Percentiles rank a stretch among this genome's conserved stretches.
These are phyloP conservation scores for Pachyramphus minor DNA, from an alignment of 2,113 vertebrate species.

Conservation along the genomic window DNA sequence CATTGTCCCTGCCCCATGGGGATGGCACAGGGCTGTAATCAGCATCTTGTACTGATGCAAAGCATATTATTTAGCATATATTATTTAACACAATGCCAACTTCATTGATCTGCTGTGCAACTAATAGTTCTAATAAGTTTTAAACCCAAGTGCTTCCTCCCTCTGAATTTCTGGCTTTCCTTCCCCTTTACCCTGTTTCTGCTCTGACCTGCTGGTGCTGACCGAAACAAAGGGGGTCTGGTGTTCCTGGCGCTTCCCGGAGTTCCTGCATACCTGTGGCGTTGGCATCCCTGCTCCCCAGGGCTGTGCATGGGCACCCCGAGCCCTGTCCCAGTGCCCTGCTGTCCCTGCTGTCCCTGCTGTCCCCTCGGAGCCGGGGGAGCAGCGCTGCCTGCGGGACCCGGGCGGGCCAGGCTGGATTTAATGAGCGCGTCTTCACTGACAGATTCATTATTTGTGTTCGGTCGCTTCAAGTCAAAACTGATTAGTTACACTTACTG, in stretches of 20 bases:
- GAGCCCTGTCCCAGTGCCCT: not conserved
- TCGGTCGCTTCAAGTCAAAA: slow-evolving; percentile 83
- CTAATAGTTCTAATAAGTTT: not conserved
- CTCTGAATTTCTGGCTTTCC: not conserved
- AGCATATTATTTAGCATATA: not conserved
- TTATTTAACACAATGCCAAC: not conserved
- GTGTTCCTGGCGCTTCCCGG: not conserved
- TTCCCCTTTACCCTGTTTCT: not conserved
- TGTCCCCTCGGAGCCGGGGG: not conserved
- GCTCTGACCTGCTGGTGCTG: not conserved
- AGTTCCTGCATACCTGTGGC: not conserved
- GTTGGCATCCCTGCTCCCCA: not conserved
- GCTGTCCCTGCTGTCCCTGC: fast-evolving
- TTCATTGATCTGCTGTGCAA: not conserved
- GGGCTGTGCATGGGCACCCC: fast-evolving
- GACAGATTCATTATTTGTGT: slow-evolving; percentile 87
- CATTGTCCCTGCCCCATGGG: not conserved
- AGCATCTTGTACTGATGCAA: not conserved
- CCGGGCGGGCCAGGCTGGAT: slow-evolving; percentile 65
- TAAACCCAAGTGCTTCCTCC: not conserved
- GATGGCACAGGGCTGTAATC: not conserved
- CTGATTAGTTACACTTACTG: slow-evolving; percentile 87
- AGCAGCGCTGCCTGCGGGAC: slow-evolving; percentile 60
- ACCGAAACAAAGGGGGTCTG: not conserved
- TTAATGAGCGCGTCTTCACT: slow-evolving; percentile 81